Evolutionary conservation across 2,113 vertebrate species (phyloP).

Genomic region (Psittacara wagleri): DNA sequence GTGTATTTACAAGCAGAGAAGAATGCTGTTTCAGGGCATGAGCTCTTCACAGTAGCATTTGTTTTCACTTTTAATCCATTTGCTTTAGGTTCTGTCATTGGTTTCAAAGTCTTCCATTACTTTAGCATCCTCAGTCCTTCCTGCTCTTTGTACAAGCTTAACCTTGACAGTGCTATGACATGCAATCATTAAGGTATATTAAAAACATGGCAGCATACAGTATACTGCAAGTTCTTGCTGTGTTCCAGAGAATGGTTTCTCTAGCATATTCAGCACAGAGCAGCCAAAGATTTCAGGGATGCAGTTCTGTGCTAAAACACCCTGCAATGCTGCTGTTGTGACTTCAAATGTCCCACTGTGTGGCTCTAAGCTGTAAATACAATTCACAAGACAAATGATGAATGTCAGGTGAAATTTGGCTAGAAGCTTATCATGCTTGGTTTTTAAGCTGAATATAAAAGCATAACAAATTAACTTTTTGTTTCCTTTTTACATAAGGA

Average conservation of each 20-base stretch:
- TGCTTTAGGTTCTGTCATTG: neutral
- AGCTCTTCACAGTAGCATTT: neutral
- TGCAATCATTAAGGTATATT: too few species aligned
- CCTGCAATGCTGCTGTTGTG: neutral
- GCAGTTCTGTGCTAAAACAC: neutral
- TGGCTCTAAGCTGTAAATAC: neutral
- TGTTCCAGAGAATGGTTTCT: neutral
- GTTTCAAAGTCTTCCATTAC: neutral
- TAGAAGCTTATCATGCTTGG: neutral
- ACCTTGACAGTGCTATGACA: neutral
- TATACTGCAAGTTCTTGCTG: neutral
- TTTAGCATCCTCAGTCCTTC: neutral
- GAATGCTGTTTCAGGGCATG: neutral
- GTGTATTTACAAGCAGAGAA: neutral
- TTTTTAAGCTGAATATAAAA: neutral
- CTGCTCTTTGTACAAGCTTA: neutral
- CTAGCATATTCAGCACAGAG: neutral
- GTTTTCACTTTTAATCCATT: neutral
- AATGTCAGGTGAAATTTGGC: neutral
- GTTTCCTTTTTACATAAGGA: accelerated
- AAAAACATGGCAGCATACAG: accelerated
- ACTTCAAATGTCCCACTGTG: neutral
- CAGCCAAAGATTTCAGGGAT: neutral
- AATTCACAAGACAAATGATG: neutral
- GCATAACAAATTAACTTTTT: neutral